These are phyloP conservation scores for Erpetoichthys calabaricus DNA, from an alignment of 2,797 vertebrate species.

Conservation along the genomic window DNA sequence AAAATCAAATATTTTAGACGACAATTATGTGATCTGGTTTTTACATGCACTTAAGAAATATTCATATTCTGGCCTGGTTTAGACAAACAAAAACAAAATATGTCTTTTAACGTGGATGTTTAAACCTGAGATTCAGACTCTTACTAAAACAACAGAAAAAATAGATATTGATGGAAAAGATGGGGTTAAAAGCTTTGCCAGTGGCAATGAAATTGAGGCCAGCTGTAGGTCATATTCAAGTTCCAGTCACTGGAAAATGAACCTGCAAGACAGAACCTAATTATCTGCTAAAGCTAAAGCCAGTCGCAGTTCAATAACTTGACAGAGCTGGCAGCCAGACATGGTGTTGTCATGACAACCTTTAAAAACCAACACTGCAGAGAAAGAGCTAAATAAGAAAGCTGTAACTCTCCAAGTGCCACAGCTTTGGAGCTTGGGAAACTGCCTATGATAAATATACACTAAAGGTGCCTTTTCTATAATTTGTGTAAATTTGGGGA, in stretches of 20 bases:
- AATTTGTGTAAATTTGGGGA: no score
- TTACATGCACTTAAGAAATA: no score
- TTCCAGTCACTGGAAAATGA: slow-evolving; percentile 75
- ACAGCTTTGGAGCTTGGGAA: slow-evolving; percentile 32
- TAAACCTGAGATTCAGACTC: no score
- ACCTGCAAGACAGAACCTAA: slow-evolving; percentile 91
- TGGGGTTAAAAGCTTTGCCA: slow-evolving; percentile 70
- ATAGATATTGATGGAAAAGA: slow-evolving; percentile 18
- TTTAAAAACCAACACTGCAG: slow-evolving; percentile 56
- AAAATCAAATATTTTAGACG: no score
- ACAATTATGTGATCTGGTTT: no score
- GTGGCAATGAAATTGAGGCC: slow-evolving; percentile 63
- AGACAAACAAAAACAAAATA: no score
- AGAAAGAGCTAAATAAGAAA: slow-evolving; percentile 58
- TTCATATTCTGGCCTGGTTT: no score
- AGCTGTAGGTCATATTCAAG: slow-evolving; percentile 74
- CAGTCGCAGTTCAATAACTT: slow-evolving; percentile 95
- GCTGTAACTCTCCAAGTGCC: slow-evolving; percentile 61
- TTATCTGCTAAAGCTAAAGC: slow-evolving; percentile 87
- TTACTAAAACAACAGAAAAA: neutral
- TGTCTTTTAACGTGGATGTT: no score
- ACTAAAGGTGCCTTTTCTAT: no score
- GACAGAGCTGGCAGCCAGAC: slow-evolving; percentile 85
- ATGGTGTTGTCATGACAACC: slow-evolving; percentile 88
- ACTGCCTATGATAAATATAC: no score